These are phyloP conservation scores for Grus americana DNA, from an alignment of 2,113 vertebrate genomes.

Conservation along the genomic window DNA sequence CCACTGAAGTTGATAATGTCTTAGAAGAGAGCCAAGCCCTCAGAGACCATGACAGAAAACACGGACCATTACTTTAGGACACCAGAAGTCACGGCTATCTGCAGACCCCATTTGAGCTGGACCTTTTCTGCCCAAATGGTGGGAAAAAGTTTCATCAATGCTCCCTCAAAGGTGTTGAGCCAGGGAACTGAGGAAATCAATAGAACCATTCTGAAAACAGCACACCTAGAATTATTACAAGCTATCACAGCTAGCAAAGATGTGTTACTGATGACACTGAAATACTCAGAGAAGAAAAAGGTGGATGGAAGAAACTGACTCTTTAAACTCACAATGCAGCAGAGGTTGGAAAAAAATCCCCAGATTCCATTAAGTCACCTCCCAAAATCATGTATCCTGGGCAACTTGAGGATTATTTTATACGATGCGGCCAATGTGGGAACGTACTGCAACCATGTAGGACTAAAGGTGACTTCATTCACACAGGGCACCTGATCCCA, in stretches of 20 bases:
- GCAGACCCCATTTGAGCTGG: not conserved
- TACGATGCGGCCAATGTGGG: fast-evolving
- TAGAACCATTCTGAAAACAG: not conserved
- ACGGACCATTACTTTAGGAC: not conserved
- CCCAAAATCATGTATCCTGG: not conserved
- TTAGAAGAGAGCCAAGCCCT: not conserved
- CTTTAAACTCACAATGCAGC: not conserved
- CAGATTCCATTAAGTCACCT: not conserved
- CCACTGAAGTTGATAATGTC: not conserved
- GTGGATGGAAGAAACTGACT: not conserved
- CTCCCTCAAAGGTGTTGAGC: not conserved
- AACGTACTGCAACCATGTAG: not conserved
- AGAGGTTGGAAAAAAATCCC: not conserved
- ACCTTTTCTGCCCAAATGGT: not conserved
- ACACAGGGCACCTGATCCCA: not conserved
- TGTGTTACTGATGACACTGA: not conserved
- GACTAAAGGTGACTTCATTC: not conserved
- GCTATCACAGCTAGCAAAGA: not conserved
- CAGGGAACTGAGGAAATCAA: not conserved
- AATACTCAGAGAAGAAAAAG: not conserved
- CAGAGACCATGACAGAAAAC: not conserved
- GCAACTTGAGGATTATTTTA: not conserved
- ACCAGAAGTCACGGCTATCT: not conserved
- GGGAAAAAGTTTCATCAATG: not conserved
- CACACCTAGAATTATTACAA: not conserved